Evolutionary conservation across 2,113 vertebrate species (phyloP), one percentile per base, ranked within the genome.

Genomic region (Callithrix jacchus): DNA sequence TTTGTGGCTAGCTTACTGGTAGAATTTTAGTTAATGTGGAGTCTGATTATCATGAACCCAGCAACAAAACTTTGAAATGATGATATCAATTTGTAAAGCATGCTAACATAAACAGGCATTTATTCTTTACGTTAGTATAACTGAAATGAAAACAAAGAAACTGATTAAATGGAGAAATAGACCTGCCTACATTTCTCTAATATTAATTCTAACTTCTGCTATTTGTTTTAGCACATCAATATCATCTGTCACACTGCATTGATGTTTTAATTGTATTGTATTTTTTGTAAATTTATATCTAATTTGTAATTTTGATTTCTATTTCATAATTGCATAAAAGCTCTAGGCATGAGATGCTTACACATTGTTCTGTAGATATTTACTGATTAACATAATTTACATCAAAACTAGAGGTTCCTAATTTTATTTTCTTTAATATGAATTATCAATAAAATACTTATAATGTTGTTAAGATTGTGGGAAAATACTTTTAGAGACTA

Each of bases 211-310:
- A 89, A 49, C 45, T 66, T 85, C 45, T 90, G 40, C 68, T 74
- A 21, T 85, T 66, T 97, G 45, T 85, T 95, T 96, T 96, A 96
- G 18, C 58, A 92, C 27, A 92, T 82, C 61, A 74, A 4, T 45
- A 79, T 92, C 54, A 80, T 93, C 47, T 97, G 64, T 81, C 93
- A 91, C 54, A 81, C 47, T 92, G 54, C 95, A 76, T 76, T 81
- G 70, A 81, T 71, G 32, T 47, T 95, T 91, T 94, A 42, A 81
- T 58, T 88, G 0, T 90, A 16, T 82, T 95, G 8, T 14, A 27
- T 23, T 74, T 96, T 94, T 81, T 70, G 25, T 76, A 84, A 27
- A 18, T 92, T 73, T 82, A 73, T 61, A 92, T 61, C 73, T 84
- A 66, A 35, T 64, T 73, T 83, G 8, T 58, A 87, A 84, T 76